These are phyloP conservation scores for Xanthorhoe designata DNA, from an alignment of 2,888 invertebrate species.

Conservation along the genomic window DNA sequence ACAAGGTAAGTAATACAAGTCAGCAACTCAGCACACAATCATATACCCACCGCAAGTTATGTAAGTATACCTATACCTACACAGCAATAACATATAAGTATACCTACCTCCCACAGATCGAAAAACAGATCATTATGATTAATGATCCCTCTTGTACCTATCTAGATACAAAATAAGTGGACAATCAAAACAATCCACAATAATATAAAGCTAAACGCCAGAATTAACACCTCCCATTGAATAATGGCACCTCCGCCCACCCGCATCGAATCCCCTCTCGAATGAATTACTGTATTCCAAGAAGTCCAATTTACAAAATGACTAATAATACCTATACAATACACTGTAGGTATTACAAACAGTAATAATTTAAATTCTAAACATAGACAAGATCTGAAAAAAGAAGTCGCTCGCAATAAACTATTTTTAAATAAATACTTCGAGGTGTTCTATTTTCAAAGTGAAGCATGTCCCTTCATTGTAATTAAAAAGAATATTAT, in stretches of 20 bases:
- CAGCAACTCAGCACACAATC: not conserved
- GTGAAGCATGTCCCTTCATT: not conserved
- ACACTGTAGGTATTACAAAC: slow-evolving; percentile 3
- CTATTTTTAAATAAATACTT: not conserved
- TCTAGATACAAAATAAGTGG: slow-evolving; percentile 37
- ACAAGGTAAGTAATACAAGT: too few species aligned
- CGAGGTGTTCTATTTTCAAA: not conserved
- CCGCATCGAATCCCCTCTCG: slow-evolving; percentile 68
- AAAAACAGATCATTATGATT: slow-evolving; percentile 31
- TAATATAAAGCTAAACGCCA: slow-evolving; percentile 59
- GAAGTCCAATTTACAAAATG: slow-evolving; percentile 53
- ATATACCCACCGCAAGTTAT: not conserved
- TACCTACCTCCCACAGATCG: slow-evolving; percentile 23
- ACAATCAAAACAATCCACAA: slow-evolving; percentile 41
- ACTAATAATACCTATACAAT: slow-evolving; percentile 40
- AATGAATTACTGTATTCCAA: slow-evolving; percentile 67
- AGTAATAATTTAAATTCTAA: not conserved
- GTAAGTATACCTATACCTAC: not conserved
- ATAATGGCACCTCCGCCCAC: slow-evolving; percentile 68
- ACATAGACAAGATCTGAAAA: not conserved
- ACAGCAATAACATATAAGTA: not conserved
- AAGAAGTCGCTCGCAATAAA: not conserved
- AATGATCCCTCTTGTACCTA: slow-evolving; percentile 30
- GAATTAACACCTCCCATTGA: slow-evolving; percentile 81
- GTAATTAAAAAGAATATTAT: not conserved